A percentile compares a stretch with the other conserved stretches of the same genome.
Conservation (phyloP, 2,888 invertebrate species). For the Nymphalis polychloros region DNA sequence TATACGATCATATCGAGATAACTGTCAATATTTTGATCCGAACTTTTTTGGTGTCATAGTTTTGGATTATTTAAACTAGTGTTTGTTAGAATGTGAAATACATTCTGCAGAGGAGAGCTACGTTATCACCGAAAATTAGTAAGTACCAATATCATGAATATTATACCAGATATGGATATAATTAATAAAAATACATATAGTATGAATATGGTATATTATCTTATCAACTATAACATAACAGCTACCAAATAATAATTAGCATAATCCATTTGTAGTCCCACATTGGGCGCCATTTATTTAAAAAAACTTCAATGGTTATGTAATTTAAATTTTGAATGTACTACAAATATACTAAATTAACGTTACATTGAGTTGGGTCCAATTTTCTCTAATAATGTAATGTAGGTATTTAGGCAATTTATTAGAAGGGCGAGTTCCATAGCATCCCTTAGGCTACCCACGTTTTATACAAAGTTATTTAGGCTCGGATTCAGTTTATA, state of each 20-base stretch:
- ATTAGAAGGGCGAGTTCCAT: slow-evolving; percentile 27
- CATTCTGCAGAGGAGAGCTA: slow-evolving; percentile 11
- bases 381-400: slow-evolving; percentile 18
- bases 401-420: slow-evolving; percentile 27
- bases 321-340: slow-evolving; percentile 10
- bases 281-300: slow-evolving; percentile 42
- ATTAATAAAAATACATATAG: background rate
- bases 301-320: background rate
- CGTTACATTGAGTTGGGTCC: background rate
- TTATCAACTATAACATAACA: too few species aligned
- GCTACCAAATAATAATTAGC: background rate
- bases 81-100: slow-evolving; percentile 19
- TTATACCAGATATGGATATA: background rate
- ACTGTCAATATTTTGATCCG: slow-evolving; percentile 1
- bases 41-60: slow-evolving; percentile 12
- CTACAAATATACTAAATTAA: background rate
- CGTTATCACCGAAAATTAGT: slow-evolving; percentile 31
- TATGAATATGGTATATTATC: too few species aligned
- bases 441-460: slow-evolving; percentile 34
- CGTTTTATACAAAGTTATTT: slow-evolving; percentile 39
- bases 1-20: background rate
- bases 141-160: slow-evolving; percentile 21
- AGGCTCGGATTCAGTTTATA: slow-evolving; percentile 38
- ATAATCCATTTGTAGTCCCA: slow-evolving; percentile 25
- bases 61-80: slow-evolving; percentile 7